A percentile compares a stretch with the other conserved stretches of the same genome.
Evolutionary conservation across 2,797 vertebrate species (phyloP).

Genomic region (Malacoctenus gilli): DNA sequence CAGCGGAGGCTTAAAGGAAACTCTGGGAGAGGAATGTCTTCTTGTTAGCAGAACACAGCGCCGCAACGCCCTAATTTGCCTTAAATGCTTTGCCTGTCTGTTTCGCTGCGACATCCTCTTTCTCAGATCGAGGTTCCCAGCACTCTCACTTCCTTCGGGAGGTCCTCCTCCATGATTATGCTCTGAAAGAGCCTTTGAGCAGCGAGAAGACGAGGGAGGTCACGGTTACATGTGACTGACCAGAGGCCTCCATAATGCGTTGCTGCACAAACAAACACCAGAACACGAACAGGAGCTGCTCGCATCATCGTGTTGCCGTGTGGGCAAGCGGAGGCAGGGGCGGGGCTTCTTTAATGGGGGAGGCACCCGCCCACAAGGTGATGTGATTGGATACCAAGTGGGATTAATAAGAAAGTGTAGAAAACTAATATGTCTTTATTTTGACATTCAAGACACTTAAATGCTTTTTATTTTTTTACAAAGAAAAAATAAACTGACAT

Average conservation of each 20-base stretch:
- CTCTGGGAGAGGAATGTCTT: conserved; percentile 8
- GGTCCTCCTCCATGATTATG: conserved; percentile 8
- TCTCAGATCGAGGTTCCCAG: conserved; percentile 6
- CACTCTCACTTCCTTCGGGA: conserved; percentile 1
- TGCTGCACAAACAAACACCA: conserved; percentile 4
- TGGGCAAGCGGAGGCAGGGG: conserved; percentile 15
- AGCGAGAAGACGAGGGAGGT: conserved; percentile 7
- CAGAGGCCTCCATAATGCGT: not conserved
- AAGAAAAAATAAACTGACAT: too few species aligned
- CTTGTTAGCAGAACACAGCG: conserved; percentile 16
- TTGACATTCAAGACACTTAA: too few species aligned
- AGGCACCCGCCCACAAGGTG: too few species aligned
- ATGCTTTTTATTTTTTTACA: too few species aligned
- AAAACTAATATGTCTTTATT: too few species aligned
- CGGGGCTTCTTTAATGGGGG: too few species aligned
- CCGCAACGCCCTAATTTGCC: conserved; percentile 1
- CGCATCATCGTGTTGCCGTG: conserved; percentile 17
- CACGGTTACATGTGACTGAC: conserved; percentile 2
- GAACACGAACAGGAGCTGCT: conserved; percentile 6
- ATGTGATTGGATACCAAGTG: too few species aligned
- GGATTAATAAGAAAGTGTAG: too few species aligned
- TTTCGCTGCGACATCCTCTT: conserved; percentile 19
- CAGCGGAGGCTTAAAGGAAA: not conserved
- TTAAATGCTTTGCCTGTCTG: conserved; percentile 21
- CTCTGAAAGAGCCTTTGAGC: conserved; percentile 3